Percentiles rank a stretch among this genome's conserved stretches.
Conservation (phyloP, 1,140 invertebrate species). For the Drosophila nigrodunni region DNA sequence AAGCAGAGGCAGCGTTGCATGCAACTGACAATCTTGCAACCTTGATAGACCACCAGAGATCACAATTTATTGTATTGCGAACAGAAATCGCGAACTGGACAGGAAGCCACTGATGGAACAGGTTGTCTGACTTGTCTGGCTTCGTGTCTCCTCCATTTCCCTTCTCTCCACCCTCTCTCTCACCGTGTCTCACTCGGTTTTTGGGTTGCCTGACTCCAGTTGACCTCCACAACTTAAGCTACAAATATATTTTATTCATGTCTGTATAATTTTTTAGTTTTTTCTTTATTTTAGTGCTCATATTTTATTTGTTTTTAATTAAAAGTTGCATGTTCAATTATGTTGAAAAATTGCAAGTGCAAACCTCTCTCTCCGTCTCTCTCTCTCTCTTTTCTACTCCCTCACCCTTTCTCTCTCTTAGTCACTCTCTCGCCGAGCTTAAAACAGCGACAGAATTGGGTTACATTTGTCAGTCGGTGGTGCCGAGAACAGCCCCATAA, state of each 20-base stretch:
- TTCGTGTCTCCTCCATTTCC: neutral
- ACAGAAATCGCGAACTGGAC: constrained; percentile 38
- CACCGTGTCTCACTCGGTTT: constrained; percentile 5
- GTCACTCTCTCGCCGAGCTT: neutral
- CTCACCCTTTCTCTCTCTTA: constrained; percentile 5
- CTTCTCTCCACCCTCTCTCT: neutral
- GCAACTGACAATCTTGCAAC: constrained; percentile 33
- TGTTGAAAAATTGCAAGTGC: constrained; percentile 71
- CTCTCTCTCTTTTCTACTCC: neutral
- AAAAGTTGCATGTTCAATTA: constrained; percentile 65
- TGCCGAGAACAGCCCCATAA: constrained; percentile 38
- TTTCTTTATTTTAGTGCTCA: constrained; percentile 25
- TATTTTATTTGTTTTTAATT: constrained; percentile 68
- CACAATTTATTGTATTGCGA: constrained; percentile 62
- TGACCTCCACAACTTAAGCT: constrained; percentile 71
- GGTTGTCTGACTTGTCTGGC: constrained; percentile 36
- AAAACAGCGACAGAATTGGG: constrained; percentile 72
- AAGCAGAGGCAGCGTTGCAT: constrained; percentile 47
- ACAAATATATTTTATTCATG: constrained; percentile 38
- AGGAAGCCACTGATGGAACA: constrained; percentile 60
- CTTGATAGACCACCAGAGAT: constrained; percentile 66
- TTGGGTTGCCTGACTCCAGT: constrained; percentile 65
- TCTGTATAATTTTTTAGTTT: too few relatives aligned
- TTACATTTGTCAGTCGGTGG: constrained; percentile 64
- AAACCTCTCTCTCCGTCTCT: constrained; percentile 24